A percentile compares a stretch with the other conserved stretches of the same genome.
These are phyloP conservation scores for Cosmorhoe ocellata DNA, from an alignment of 2,888 invertebrate genomes.

Conservation along the genomic window DNA sequence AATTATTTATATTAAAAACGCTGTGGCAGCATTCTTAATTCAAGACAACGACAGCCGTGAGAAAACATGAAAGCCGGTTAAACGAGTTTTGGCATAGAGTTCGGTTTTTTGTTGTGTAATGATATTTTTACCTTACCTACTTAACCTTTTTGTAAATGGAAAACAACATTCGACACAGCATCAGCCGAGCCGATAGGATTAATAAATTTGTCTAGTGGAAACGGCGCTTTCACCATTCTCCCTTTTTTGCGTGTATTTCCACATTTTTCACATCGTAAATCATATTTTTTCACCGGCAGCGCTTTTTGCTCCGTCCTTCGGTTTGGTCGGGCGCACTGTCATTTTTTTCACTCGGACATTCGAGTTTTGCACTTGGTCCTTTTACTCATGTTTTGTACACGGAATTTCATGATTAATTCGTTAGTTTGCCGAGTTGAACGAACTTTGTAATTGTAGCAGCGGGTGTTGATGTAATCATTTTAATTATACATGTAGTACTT, in stretches of 20 bases:
- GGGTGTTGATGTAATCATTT: conserved; percentile 25
- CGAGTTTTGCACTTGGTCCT: conserved; percentile 70
- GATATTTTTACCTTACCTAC: conserved; percentile 4
- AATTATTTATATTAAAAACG: too few relatives aligned
- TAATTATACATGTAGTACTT: conserved; percentile 8
- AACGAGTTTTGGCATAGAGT: too few relatives aligned
- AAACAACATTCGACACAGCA: conserved; percentile 48
- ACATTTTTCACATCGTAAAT: conserved; percentile 82
- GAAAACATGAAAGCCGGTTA: too few relatives aligned
- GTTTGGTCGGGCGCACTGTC: conserved; percentile 75
- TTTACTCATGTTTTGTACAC: conserved; percentile 72
- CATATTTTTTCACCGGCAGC: conserved; percentile 82
- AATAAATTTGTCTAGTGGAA: conserved; percentile 80
- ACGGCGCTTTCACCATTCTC: conserved; percentile 74
- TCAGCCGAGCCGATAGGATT: conserved; percentile 67
- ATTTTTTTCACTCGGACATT: conserved; percentile 78
- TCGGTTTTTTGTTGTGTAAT: too few relatives aligned
- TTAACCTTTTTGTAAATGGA: conserved; percentile 24
- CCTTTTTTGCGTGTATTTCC: conserved; percentile 80
- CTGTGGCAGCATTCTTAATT: too few relatives aligned
- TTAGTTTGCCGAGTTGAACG: conserved; percentile 51
- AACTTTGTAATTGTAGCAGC: conserved; percentile 40
- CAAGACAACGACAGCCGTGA: too few relatives aligned
- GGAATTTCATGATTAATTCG: conserved; percentile 72
- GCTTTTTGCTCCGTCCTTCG: conserved; percentile 79